These are phyloP conservation scores for Acridotheres tristis DNA, from an alignment of 2,797 vertebrate species.

Conservation along the genomic window DNA sequence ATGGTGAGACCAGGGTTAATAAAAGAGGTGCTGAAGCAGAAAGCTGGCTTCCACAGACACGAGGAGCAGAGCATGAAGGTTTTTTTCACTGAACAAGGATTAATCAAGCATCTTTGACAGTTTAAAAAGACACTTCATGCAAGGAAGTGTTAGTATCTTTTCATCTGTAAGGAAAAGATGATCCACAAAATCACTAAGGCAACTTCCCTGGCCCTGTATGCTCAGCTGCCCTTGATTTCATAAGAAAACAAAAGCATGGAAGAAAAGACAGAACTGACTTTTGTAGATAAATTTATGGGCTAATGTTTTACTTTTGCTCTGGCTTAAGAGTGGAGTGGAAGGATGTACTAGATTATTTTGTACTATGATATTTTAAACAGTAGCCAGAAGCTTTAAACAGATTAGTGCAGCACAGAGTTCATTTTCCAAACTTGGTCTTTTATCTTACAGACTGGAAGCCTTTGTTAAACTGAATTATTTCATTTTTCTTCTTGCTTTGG, in stretches of 20 bases:
- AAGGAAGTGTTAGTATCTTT: constrained; percentile 41
- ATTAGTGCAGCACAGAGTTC: not conserved
- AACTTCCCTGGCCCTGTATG: not conserved
- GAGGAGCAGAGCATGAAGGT: not conserved
- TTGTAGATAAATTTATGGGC: not conserved
- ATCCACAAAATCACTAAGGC: constrained; percentile 38
- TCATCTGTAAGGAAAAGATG: constrained; percentile 55
- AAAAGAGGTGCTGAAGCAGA: constrained; percentile 40
- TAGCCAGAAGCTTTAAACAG: not conserved
- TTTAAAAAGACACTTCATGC: constrained; percentile 63
- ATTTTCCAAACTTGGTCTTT: not conserved
- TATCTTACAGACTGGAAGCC: not conserved
- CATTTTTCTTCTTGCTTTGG: not conserved
- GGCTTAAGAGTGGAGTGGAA: not conserved
- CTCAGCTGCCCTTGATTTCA: constrained; percentile 1
- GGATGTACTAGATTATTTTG: not conserved
- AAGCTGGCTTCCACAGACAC: not conserved
- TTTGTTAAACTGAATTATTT: not conserved
- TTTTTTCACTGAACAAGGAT: constrained; percentile 46
- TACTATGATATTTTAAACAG: not conserved
- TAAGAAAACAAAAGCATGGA: not conserved
- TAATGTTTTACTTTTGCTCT: not conserved
- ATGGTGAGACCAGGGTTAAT: constrained; percentile 70
- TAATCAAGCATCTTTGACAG: constrained; percentile 66
- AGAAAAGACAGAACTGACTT: not conserved